Conservation (phyloP, 2,888 invertebrate genomes). For the Pristionchus maxplancki region DNA sequence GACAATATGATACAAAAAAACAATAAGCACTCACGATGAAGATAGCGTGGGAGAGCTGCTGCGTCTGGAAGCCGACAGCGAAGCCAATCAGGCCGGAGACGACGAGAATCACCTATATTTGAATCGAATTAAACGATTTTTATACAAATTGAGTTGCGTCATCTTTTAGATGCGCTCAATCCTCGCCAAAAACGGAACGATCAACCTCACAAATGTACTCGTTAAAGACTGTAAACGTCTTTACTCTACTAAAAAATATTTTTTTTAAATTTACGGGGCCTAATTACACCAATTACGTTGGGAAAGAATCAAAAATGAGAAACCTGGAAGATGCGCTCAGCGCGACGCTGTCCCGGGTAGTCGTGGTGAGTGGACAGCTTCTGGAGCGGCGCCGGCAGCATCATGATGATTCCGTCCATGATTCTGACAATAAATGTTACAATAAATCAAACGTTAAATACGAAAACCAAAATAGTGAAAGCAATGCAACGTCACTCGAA, state of each 20-base stretch:
- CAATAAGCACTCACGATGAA: conserved; percentile 54
- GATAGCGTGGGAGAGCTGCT: conserved; percentile 67
- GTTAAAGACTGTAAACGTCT: too few species aligned
- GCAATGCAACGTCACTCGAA: conserved; percentile 20
- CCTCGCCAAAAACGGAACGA: neutral
- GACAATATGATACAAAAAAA: too few species aligned
- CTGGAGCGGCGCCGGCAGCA: conserved; percentile 71
- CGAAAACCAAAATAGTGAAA: conserved; percentile 15
- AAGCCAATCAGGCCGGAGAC: conserved; percentile 73
- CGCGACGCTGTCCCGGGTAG: conserved; percentile 72
- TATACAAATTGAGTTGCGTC: neutral
- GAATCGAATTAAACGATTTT: neutral
- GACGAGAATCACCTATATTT: conserved; percentile 68
- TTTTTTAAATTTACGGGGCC: too few species aligned
- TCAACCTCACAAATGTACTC: too few species aligned
- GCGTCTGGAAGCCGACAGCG: conserved; percentile 69
- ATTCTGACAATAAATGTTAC: neutral
- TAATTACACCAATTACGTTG: neutral
- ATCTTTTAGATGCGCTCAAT: neutral
- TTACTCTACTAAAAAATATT: too few species aligned
- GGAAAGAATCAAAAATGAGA: neutral
- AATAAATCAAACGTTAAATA: neutral
- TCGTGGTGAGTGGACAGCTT: conserved; percentile 69
- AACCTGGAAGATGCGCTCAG: conserved; percentile 74
- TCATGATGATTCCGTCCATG: conserved; percentile 74